Conservation (phyloP, 2,113 vertebrate species). For the Rhinoderma darwinii region DNA sequence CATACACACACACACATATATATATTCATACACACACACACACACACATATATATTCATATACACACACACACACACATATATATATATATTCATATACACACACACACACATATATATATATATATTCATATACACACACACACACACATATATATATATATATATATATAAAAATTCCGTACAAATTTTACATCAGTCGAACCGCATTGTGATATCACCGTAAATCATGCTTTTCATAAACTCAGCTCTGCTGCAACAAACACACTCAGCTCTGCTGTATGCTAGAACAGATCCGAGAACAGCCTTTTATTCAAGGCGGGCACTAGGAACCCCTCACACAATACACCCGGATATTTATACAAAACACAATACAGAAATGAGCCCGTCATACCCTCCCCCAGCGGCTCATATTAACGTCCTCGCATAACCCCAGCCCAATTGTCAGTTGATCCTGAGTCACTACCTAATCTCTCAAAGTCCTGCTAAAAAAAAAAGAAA, state of each 20-base stretch:
- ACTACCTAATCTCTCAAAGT: slow-evolving; percentile 50
- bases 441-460: slow-evolving; percentile 53
- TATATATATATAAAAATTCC: too few species aligned
- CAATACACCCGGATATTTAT: slow-evolving; percentile 20
- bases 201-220: background rate
- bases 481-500: slow-evolving; percentile 31
- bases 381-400: slow-evolving; percentile 4
- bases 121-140: too few species aligned
- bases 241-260: background rate
- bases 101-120: too few species aligned
- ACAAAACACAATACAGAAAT: slow-evolving; percentile 7
- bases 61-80: too few species aligned
- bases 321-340: background rate
- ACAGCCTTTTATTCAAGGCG: background rate
- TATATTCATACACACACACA: too few species aligned
- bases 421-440: slow-evolving; percentile 30
- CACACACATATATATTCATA: too few species aligned
- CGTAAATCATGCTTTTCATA: background rate
- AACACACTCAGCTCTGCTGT: background rate
- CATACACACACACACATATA: too few species aligned
- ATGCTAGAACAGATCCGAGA: background rate
- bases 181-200: background rate
- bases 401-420: slow-evolving; percentile 29
- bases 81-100: too few species aligned
- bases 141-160: too few species aligned